Conservation (phyloP, 1,140 invertebrate species). For the Drosophila burlai region DNA sequence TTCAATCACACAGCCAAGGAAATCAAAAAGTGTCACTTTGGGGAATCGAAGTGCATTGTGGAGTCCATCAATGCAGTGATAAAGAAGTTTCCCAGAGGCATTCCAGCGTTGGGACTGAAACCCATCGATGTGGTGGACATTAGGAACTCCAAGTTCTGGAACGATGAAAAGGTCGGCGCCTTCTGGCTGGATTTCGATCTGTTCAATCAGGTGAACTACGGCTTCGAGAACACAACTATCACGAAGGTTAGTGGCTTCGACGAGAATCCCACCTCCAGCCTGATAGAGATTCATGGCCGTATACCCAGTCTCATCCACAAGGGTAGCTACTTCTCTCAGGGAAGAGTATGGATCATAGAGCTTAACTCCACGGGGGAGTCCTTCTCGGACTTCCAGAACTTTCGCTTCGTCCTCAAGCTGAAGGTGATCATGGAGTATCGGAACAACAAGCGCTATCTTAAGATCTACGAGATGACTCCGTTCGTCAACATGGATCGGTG, state of each 20-base stretch:
- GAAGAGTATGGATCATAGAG: conserved; percentile 31
- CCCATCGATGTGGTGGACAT: conserved; percentile 65
- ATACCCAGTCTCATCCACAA: conserved; percentile 64
- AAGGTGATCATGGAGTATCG: conserved; percentile 56
- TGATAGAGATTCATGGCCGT: conserved; percentile 53
- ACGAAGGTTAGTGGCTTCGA: conserved; percentile 52
- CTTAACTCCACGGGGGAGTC: conserved; percentile 44
- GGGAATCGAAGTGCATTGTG: conserved; percentile 46
- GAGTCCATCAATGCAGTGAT: conserved; percentile 55
- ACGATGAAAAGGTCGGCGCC: conserved; percentile 3
- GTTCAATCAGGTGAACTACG: conserved; percentile 56
- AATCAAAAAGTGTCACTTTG: conserved; percentile 51
- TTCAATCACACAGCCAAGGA: conserved; percentile 27
- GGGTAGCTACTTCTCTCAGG: conserved; percentile 26
- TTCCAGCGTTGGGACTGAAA: conserved; percentile 54
- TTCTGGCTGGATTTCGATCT: conserved; percentile 43
- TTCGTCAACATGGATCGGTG: conserved; percentile 55
- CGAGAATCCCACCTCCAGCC: conserved; percentile 41
- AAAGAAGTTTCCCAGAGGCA: conserved; percentile 46
- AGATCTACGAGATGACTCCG: conserved; percentile 55
- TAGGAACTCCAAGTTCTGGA: conserved; percentile 34
- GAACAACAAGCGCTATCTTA: conserved; percentile 59
- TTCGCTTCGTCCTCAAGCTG: conserved; percentile 51
- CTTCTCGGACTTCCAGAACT: conserved; percentile 61
- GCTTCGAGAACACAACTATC: conserved; percentile 65